phyloP scores from a whole-genome alignment of 2,888 invertebrate species.

The Nephrotoma guestfalica region DNA sequence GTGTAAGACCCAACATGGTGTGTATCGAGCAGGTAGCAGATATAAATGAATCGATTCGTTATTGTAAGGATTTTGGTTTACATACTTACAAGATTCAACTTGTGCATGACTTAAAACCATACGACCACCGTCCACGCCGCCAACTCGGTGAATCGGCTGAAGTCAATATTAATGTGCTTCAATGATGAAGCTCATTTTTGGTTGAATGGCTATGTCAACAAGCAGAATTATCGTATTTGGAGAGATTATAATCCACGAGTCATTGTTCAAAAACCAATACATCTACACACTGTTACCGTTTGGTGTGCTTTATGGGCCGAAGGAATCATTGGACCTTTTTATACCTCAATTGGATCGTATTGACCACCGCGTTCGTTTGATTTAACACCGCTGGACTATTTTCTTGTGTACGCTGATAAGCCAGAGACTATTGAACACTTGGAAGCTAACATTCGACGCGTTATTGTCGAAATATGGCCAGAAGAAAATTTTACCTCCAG shows the following conservation, averaged over 20 bases:
- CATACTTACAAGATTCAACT: too few species aligned
- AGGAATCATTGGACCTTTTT: too few species aligned
- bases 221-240: background rate
- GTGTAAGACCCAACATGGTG: background rate
- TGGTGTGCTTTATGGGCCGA: background rate
- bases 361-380: too few species aligned
- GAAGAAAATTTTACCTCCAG: too few species aligned
- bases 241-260: background rate
- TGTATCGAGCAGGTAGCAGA: background rate
- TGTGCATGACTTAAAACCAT: background rate
- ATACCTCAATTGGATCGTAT: too few species aligned
- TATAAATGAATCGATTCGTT: background rate
- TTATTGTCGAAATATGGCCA: too few species aligned
- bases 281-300: background rate
- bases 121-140: background rate
- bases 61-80: too few species aligned
- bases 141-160: too few species aligned
- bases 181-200: background rate
- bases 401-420: too few species aligned
- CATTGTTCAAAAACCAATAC: background rate
- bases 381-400: too few species aligned
- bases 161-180: background rate
- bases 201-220: background rate
- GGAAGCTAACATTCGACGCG: too few species aligned
- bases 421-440: too few species aligned